Evolutionary conservation across 2,113 vertebrate species (phyloP).

Genomic region (Otocyon megalotis): DNA sequence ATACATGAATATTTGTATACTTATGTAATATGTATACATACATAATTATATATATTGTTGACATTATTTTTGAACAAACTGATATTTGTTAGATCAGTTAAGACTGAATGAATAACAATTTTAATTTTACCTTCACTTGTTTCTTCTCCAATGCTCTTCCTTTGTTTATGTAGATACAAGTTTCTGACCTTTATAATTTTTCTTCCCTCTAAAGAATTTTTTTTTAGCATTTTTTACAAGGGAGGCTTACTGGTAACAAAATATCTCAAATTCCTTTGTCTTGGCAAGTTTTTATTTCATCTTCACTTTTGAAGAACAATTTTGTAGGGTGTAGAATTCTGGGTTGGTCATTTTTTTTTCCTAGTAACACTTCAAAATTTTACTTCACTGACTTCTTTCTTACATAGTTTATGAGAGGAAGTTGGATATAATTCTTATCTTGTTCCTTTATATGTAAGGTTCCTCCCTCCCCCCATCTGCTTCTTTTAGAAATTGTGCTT

Average conservation of each 20-base stretch:
- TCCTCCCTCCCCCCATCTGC: neutral
- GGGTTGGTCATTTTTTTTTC: neutral
- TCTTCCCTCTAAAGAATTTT: neutral
- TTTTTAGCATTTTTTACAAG: neutral
- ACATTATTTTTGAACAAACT: slow-evolving; percentile 11
- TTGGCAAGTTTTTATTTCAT: neutral
- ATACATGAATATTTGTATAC: neutral
- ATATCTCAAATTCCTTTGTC: neutral
- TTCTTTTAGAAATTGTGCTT: neutral
- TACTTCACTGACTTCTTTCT: neutral
- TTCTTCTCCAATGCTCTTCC: neutral
- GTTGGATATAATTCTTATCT: neutral
- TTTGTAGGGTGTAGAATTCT: neutral
- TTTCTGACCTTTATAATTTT: neutral
- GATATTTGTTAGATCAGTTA: neutral
- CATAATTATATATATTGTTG: neutral
- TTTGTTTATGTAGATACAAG: neutral
- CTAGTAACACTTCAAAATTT: neutral
- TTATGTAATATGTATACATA: neutral
- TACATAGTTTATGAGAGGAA: neutral
- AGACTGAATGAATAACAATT: neutral
- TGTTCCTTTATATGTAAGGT: neutral
- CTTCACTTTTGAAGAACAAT: neutral
- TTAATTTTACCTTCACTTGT: neutral
- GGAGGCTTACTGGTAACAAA: neutral